Evolutionary conservation across 2,797 vertebrate genomes (phyloP).

Genomic region (Trachurus trachurus): DNA sequence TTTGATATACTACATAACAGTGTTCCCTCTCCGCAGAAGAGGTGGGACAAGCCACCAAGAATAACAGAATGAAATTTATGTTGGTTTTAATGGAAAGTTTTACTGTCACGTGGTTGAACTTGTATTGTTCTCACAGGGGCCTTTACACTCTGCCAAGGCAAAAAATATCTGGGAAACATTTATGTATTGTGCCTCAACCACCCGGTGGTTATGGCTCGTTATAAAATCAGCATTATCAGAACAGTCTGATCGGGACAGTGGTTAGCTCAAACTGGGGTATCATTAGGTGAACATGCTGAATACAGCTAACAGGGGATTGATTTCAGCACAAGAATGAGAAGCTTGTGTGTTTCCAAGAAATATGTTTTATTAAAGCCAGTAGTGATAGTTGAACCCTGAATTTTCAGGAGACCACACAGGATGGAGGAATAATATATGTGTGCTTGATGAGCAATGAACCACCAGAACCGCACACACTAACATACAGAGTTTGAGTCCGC

Average conservation of each 20-base stretch:
- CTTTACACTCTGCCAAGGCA: slow-evolving; percentile 48
- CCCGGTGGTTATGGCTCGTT: slow-evolving; percentile 52
- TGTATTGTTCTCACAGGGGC: slow-evolving; percentile 61
- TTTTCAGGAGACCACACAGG: slow-evolving; percentile 69
- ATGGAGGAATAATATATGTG: slow-evolving; percentile 59
- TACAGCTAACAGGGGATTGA: slow-evolving; percentile 31
- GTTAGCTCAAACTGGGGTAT: slow-evolving; percentile 39
- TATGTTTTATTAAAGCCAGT: slow-evolving; percentile 58
- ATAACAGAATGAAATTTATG: slow-evolving; percentile 62
- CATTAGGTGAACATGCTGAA: slow-evolving; percentile 52
- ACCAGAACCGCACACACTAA: slow-evolving; percentile 69
- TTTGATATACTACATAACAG: slow-evolving; percentile 45
- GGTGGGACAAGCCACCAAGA: slow-evolving; percentile 64
- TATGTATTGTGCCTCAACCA: slow-evolving; percentile 40
- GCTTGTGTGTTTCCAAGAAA: slow-evolving; percentile 58
- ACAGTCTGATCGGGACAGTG: slow-evolving; percentile 38
- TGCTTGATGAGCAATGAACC: slow-evolving; percentile 66
- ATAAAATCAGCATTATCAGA: slow-evolving; percentile 55
- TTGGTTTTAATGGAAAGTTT: slow-evolving; percentile 75
- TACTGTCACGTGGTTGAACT: slow-evolving; percentile 53
- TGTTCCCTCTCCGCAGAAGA: slow-evolving; percentile 44
- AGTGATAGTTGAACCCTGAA: slow-evolving; percentile 52
- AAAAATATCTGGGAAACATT: slow-evolving; percentile 58
- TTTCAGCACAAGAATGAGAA: slow-evolving; percentile 49
- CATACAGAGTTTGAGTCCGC: slow-evolving; percentile 51